A percentile compares a stretch with the other conserved stretches of the same genome.
Evolutionary conservation across 2,113 vertebrate genomes (phyloP).

Genomic region (Serilophus lunatus): DNA sequence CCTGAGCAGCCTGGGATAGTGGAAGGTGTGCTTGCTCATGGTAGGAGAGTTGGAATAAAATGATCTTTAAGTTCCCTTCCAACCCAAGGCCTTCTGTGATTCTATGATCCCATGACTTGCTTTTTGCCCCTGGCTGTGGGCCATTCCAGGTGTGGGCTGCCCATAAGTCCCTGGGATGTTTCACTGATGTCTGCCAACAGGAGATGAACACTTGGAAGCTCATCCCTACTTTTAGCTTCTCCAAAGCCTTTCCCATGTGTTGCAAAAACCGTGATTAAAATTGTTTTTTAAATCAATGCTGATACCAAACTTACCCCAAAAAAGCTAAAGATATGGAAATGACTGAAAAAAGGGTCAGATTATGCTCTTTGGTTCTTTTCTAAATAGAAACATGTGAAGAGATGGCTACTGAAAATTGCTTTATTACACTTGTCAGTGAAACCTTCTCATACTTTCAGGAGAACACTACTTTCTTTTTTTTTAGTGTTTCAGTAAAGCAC

Average conservation of each 20-base stretch:
- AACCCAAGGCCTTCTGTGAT: neutral
- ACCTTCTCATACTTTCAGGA: neutral
- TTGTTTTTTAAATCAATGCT: neutral
- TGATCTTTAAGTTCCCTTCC: neutral
- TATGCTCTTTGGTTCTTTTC: neutral
- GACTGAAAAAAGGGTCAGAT: neutral
- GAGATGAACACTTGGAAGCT: neutral
- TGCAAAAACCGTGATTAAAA: neutral
- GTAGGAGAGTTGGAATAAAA: neutral
- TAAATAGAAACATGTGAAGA: neutral
- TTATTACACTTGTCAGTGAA: neutral
- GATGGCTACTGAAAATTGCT: neutral
- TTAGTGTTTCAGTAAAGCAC: neutral
- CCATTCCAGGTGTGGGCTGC: neutral
- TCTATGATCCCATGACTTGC: neutral
- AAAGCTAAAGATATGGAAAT: neutral
- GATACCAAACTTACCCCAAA: neutral
- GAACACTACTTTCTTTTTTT: neutral
- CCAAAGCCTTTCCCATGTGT: neutral
- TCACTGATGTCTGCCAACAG: neutral
- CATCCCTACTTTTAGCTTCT: neutral
- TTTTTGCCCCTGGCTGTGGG: neutral
- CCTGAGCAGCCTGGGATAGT: neutral
- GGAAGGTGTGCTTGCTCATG: neutral
- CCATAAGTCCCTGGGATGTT: neutral